phyloP scores from a whole-genome alignment of 2,113 vertebrate species.

The Upupa epops region DNA sequence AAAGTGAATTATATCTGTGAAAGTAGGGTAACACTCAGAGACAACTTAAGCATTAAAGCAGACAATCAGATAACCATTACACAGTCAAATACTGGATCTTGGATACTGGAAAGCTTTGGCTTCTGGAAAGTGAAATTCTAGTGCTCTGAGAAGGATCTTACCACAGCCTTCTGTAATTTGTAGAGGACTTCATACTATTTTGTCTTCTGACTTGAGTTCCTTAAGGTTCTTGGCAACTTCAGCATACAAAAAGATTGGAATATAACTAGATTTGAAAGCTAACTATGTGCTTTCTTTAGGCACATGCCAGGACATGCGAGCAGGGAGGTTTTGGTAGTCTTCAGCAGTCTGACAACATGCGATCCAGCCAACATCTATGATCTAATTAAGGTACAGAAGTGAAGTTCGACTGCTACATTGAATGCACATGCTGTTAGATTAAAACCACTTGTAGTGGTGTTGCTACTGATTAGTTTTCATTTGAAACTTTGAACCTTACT shows the following conservation, averaged over 20 bases:
- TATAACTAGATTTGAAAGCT: not conserved
- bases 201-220: fast-evolving
- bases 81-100: not conserved
- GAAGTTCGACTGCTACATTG: not conserved
- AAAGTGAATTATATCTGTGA: not conserved
- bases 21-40: not conserved
- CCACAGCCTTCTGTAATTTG: not conserved
- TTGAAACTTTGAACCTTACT: not conserved
- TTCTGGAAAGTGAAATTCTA: not conserved
- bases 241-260: not conserved
- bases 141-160: not conserved
- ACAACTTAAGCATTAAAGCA: not conserved
- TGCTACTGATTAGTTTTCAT: not conserved
- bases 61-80: not conserved
- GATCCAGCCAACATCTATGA: conserved; percentile 96
- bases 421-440: not conserved
- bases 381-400: conserved; percentile 86
- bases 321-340: conserved; percentile 91
- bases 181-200: not conserved
- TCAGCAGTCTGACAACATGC: conserved; percentile 97
- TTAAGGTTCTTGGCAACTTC: not conserved
- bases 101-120: not conserved
- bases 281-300: conserved; percentile 69
- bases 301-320: conserved; percentile 98
- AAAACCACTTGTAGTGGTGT: not conserved